Base-by-base conservation (phyloP, 2,797 vertebrate genomes). In the Diceros bicornis region DNA sequence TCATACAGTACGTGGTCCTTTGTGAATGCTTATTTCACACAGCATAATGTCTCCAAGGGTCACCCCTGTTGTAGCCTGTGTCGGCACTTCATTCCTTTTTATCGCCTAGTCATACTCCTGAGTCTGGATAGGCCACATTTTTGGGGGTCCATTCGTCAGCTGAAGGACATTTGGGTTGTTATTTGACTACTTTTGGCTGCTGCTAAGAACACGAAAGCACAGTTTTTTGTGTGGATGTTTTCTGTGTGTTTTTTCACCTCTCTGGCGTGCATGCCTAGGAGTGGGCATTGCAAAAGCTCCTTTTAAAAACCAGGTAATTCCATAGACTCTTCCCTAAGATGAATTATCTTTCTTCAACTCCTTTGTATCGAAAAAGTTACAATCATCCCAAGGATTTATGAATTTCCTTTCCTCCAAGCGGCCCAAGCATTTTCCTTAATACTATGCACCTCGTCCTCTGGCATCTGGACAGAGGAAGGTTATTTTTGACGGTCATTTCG, bases 1-100 rank as follows among this genome's bases (percentile, higher is more conserved):
- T 29, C 21, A 0, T 0, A 20, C 12, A 0, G 4, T 1, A 5
- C 0, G 1, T 0, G 37, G n/a, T 1, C 18, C 8, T 59, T 21
- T 23, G 47, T 4, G 66, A 7, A 61, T 8, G 61, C 9, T 10
- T 29, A 8, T 20, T 59, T 71, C 62, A 10, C 8, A 0, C 32
- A 3, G 59, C 0, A 1, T 2, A 23, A 1, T 0, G 5, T 12
- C 23, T 25, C 6, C 4, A 4, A 37, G 69, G 23, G 13, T 16
- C 47, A 2, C 13, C 34, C 2, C 1, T 1, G 7, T 4, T 9
- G 13, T 13, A 34, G 8, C 1, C 8, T 12, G 21, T 6, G 6
- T 55, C 16, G 4, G 12, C 0, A 1, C 34, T 7, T 44, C 23
- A 4, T 5, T 34, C 13, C 44, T n/a, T 25, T 18, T 11, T 0